Evolutionary conservation across 2,113 vertebrate genomes (phyloP), one percentile per base, ranked within the genome.

Genomic region (Nycticebus coucang): DNA sequence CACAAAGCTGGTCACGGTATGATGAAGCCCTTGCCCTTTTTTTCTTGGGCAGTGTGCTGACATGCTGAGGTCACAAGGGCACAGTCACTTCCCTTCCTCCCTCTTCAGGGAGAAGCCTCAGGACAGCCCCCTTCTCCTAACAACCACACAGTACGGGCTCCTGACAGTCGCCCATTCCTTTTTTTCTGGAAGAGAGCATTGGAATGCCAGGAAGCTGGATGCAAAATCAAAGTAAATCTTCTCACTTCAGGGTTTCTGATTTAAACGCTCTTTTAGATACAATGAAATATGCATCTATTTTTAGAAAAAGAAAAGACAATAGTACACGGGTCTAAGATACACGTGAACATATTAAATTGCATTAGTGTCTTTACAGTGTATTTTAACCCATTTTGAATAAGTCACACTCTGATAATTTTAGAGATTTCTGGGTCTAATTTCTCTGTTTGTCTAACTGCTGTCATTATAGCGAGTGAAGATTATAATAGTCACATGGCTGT

Each of bases 261-360:
- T 69, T 89, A 78, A 93, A 75, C 10, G 69, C 30, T 64, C 66
- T 6, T 66, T 81, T n/a, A 55, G 45, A 15, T 66, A 12, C 64
- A 81, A 72, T 62, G 80, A 55, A 60, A 57, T 45, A 64, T 21
- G 28, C 64, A 26, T 41, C 3, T 86, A 72, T 50, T 91, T 72
- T 74, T 91, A 74, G 28, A 57, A 55, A 95, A 57, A 74, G 15
- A 64, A 45, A 35, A 89, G 17, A 89, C 17, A 74, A 74, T 87
- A 21, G 26, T n/a, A 55, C 30, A 82, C 37, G 24, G 50, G 7
- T 41, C 14, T 74, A 79, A 69, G 64, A 30, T 22, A 79, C 7
- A 35, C 4, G 30, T 5, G 2, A 55, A 41, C 28, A 64, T 74
- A 74, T 45, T 64, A 77, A 84, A 50, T 57, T 84, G 5, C 4